Evolutionary conservation across 2,113 vertebrate species (phyloP).

Genomic region (Menura novaehollandiae): DNA sequence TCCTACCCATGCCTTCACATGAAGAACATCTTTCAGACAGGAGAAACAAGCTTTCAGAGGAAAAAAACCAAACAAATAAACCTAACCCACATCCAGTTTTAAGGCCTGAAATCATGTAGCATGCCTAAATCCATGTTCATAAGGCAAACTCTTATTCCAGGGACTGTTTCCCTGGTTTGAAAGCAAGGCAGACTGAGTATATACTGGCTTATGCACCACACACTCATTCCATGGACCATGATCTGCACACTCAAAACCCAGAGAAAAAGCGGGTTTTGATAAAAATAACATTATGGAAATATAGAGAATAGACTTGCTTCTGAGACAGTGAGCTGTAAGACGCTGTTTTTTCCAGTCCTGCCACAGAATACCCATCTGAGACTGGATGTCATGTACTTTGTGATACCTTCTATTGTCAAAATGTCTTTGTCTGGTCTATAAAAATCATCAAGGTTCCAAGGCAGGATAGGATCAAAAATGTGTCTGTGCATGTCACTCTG

Average conservation of each 20-base stretch:
- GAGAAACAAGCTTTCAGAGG: not conserved
- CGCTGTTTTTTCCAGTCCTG: not conserved
- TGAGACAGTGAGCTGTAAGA: not conserved
- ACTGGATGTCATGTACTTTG: not conserved
- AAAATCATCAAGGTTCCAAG: not conserved
- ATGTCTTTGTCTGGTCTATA: not conserved
- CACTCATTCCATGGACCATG: not conserved
- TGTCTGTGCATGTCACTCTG: not conserved
- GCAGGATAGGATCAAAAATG: not conserved
- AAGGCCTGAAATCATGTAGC: not conserved
- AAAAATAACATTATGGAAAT: not conserved
- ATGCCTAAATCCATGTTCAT: not conserved
- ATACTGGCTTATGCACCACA: not conserved
- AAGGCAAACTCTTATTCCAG: not conserved
- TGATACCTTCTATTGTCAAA: not conserved
- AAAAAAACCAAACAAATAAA: not conserved
- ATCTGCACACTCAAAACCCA: not conserved
- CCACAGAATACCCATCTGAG: not conserved
- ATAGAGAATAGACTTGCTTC: not conserved
- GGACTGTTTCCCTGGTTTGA: accelerated
- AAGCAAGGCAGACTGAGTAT: not conserved
- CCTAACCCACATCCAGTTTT: not conserved
- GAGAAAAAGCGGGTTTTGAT: not conserved
- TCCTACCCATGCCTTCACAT: not conserved
- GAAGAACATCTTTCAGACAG: not conserved